These are phyloP conservation scores for Rhodophaea formosa DNA, from an alignment of 2,888 invertebrate genomes.

Conservation along the genomic window DNA sequence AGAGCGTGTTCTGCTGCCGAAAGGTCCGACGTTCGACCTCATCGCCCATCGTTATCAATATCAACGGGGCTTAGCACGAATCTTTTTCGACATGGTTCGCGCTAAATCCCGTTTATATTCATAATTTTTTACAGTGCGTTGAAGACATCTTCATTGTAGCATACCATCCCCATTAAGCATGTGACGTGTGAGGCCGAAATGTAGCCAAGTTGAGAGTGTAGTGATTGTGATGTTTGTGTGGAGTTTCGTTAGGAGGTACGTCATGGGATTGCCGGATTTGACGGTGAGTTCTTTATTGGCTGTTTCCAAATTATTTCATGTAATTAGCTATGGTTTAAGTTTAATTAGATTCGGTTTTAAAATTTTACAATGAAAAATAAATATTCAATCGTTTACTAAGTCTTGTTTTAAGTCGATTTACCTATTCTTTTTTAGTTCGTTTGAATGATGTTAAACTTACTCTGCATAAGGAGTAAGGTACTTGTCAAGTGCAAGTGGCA, in stretches of 20 bases:
- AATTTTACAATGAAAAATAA: background rate
- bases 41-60: background rate
- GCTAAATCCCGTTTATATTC: too few species aligned
- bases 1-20: conserved; percentile 74
- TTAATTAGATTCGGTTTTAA: background rate
- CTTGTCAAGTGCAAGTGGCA: too few species aligned
- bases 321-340: background rate
- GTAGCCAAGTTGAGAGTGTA: conserved; percentile 33
- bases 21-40: conserved; percentile 53
- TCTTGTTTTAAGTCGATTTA: too few species aligned
- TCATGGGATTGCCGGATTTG: conserved; percentile 74
- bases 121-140: too few species aligned
- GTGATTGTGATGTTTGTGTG: conserved; percentile 69
- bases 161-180: conserved; percentile 29
- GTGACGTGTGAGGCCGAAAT: conserved; percentile 37
- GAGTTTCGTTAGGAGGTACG: conserved; percentile 58
- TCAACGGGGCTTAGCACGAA: too few species aligned
- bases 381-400: too few species aligned
- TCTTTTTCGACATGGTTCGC: too few species aligned
- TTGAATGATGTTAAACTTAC: too few species aligned
- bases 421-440: too few species aligned
- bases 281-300: conserved; percentile 58
- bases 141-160: conserved; percentile 19
- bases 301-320: background rate
- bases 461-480: too few species aligned